Evolutionary conservation across 2,888 invertebrate species (phyloP).

Genomic region (Himalopsyche japonica): DNA sequence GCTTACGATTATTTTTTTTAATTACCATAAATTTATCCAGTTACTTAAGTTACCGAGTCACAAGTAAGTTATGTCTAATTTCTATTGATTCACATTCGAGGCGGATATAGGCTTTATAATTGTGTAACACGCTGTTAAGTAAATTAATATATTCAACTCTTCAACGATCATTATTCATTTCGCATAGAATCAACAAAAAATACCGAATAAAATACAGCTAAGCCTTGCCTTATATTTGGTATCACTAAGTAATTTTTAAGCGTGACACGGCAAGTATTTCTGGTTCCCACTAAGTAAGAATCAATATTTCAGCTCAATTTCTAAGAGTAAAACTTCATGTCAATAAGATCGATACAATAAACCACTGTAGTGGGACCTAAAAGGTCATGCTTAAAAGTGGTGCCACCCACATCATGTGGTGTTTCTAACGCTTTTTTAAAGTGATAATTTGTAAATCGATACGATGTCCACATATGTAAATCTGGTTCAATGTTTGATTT

Average conservation of each 20-base stretch:
- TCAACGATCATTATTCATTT: no score
- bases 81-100: no score
- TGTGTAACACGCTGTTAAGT: no score
- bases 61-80: no score
- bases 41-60: no score
- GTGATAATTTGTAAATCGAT: background rate
- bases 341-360: background rate
- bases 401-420: background rate
- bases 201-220: no score
- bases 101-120: no score
- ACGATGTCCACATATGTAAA: background rate
- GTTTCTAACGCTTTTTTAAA: background rate
- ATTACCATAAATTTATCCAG: no score
- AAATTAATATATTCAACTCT: no score
- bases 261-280: background rate
- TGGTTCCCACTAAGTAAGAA: background rate
- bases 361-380: background rate
- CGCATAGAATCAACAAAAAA: no score
- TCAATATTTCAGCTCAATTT: background rate
- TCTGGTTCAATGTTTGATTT: background rate
- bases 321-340: background rate
- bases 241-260: background rate
- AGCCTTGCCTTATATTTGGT: background rate
- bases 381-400: background rate
- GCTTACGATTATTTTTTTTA: no score